Conservation (phyloP, 2,888 invertebrate species). For the Mystacides longicornis region DNA sequence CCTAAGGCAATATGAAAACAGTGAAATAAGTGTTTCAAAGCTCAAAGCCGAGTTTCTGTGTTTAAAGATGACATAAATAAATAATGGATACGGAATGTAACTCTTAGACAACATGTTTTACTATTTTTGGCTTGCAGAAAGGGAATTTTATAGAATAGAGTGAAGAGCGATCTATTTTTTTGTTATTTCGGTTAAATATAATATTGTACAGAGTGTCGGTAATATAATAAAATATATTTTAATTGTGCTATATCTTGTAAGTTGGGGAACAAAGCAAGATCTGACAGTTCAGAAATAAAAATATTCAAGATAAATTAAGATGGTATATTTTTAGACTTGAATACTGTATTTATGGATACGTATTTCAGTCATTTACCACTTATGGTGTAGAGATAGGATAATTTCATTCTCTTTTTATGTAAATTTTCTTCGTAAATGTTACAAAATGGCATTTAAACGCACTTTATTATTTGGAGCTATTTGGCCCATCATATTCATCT, state of each 20-base stretch:
- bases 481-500: neutral
- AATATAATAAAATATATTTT: too few relatives aligned
- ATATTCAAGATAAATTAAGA: constrained; percentile 16
- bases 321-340: constrained; percentile 19
- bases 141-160: constrained; percentile 2
- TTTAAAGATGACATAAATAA: constrained; percentile 20
- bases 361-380: neutral
- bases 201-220: neutral
- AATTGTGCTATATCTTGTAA: neutral
- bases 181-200: neutral
- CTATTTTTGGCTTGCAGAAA: constrained; percentile 17
- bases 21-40: too few relatives aligned
- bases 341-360: neutral
- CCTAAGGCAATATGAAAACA: too few relatives aligned
- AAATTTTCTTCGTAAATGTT: neutral
- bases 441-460: neutral
- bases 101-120: constrained; percentile 22
- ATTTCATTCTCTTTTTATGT: neutral
- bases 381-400: neutral
- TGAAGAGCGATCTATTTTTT: neutral
- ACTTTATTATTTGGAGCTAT: neutral
- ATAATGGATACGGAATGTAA: constrained; percentile 10
- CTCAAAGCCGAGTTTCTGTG: too few relatives aligned
- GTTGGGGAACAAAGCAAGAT: neutral
- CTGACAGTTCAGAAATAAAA: constrained; percentile 16